These are phyloP conservation scores for Microplitis demolitor DNA, from an alignment of 1,140 invertebrate genomes.

Conservation along the genomic window DNA sequence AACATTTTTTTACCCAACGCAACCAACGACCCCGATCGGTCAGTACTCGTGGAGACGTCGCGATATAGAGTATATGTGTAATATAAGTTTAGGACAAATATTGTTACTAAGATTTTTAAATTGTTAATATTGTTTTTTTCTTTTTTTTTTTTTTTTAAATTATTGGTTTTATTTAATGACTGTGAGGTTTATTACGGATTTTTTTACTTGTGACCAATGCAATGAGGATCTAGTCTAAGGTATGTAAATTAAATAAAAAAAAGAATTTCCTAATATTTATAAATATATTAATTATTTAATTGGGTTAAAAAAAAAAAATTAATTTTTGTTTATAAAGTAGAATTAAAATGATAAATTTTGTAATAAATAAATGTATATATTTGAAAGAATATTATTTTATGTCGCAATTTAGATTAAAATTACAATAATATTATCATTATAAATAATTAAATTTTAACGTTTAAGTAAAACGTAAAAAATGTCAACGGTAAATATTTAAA, in stretches of 20 bases:
- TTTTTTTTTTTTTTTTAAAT: neutral
- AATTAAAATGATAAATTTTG: neutral
- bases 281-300: neutral
- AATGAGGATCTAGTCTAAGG: conserved; percentile 15
- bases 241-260: neutral
- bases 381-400: too few relatives aligned
- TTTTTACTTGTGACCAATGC: neutral
- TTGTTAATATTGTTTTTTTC: neutral
- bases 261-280: neutral
- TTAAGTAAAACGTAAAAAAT: too few relatives aligned
- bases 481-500: too few relatives aligned
- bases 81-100: neutral
- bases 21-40: conserved; percentile 1
- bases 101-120: neutral
- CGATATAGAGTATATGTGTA: neutral
- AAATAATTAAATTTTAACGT: too few relatives aligned
- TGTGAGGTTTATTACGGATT: neutral
- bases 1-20: conserved; percentile 11
- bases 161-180: neutral
- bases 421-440: too few relatives aligned
- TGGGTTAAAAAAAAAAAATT: neutral
- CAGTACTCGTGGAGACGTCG: conserved; percentile 12
- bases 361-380: too few relatives aligned
- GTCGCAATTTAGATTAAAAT: too few relatives aligned
- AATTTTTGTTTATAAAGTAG: neutral